Evolutionary conservation across 2,113 vertebrate species (phyloP).

Genomic region (Anthoscopus minutus): DNA sequence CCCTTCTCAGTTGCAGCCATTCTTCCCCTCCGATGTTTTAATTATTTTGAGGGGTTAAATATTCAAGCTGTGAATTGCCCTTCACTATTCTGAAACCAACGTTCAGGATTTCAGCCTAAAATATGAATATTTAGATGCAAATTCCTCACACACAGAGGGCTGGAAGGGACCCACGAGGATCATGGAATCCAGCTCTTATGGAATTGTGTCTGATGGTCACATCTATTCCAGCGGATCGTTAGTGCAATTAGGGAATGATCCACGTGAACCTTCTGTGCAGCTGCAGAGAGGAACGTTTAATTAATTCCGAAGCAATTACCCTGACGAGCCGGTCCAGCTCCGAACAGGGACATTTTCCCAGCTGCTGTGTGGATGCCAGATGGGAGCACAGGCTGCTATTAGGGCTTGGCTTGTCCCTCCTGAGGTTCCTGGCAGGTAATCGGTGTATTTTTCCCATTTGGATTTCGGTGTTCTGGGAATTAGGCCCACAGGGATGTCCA

Average conservation of each 20-base stretch:
- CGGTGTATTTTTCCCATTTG: constrained; percentile 16
- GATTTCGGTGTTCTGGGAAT: constrained; percentile 9
- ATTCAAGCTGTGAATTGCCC: fast-evolving
- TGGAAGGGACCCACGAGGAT: not conserved
- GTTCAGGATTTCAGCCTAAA: not conserved
- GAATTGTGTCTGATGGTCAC: not conserved
- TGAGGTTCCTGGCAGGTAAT: constrained; percentile 62
- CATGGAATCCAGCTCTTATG: not conserved
- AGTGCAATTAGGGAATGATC: not conserved
- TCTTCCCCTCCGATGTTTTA: not conserved
- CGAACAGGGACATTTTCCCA: constrained; percentile 51
- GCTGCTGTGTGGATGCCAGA: constrained; percentile 67
- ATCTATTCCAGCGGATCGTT: not conserved
- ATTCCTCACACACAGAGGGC: fast-evolving
- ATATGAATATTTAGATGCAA: not conserved
- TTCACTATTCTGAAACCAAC: not conserved
- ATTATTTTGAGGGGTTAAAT: not conserved
- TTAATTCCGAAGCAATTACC: constrained; percentile 72
- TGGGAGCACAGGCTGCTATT: constrained; percentile 43
- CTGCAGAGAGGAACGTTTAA: constrained; percentile 63
- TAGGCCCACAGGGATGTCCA: not conserved
- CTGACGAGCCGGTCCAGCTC: constrained; percentile 66
- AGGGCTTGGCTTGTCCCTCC: constrained; percentile 28
- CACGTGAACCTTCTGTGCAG: constrained; percentile 41
- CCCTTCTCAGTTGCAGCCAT: not conserved